Conservation (phyloP, 1,140 invertebrate species). For the Goniozus legneri region DNA sequence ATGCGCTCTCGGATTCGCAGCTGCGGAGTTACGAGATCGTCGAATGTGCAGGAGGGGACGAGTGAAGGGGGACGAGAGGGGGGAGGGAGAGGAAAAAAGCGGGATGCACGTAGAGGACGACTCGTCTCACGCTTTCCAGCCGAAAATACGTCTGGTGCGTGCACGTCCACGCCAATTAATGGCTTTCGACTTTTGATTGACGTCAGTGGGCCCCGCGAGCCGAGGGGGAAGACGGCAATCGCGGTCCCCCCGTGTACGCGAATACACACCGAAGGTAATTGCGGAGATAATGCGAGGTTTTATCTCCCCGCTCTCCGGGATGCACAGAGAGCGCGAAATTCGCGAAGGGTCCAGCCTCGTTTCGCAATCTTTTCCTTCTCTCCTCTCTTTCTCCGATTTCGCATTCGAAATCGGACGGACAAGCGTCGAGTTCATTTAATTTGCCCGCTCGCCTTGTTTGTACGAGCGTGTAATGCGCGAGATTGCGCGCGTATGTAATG, state of each 20-base stretch:
- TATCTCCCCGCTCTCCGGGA: constrained; percentile 8
- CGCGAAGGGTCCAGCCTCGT: no score
- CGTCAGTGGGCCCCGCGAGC: constrained; percentile 2
- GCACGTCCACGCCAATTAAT: constrained; percentile 27
- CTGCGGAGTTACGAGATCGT: no score
- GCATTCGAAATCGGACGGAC: no score
- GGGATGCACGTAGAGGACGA: neutral
- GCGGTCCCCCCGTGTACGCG: no score
- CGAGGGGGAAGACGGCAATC: neutral
- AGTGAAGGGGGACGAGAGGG: neutral
- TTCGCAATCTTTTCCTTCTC: neutral
- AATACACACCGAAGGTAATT: constrained; percentile 20
- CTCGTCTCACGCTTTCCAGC: constrained; percentile 19
- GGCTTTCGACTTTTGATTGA: constrained; percentile 30
- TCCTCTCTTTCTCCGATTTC: neutral
- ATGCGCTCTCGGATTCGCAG: no score
- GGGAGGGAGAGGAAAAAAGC: neutral
- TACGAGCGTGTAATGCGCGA: no score
- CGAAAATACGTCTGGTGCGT: constrained; percentile 16
- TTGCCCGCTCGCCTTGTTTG: no score
- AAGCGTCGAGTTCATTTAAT: no score
- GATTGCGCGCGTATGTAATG: no score
- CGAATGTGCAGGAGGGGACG: no score
- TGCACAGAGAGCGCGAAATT: constrained; percentile 4
- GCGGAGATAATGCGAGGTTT: constrained; percentile 12